A percentile compares a stretch with the other conserved stretches of the same genome.
These are phyloP conservation scores for Helostoma temminkii DNA, from an alignment of 2,797 vertebrate species.

Conservation along the genomic window DNA sequence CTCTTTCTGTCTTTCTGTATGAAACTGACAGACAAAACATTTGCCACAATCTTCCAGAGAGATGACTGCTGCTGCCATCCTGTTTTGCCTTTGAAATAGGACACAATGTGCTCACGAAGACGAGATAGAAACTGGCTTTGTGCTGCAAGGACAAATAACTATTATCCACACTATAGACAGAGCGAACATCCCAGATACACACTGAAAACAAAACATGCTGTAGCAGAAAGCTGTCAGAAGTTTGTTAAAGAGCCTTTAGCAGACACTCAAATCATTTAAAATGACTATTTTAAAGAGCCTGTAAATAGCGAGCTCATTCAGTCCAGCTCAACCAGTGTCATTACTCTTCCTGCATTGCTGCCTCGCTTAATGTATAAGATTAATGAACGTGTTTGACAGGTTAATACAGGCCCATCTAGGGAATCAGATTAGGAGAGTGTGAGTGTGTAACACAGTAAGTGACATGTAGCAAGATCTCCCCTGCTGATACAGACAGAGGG, in stretches of 20 bases:
- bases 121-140: conserved; percentile 43
- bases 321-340: neutral
- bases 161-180: conserved; percentile 21
- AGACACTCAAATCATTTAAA: neutral
- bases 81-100: conserved; percentile 52
- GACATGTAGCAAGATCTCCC: conserved; percentile 52
- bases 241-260: conserved; percentile 11
- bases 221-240: neutral
- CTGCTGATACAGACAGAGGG: conserved; percentile 44
- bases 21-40: conserved; percentile 55
- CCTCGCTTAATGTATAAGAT: conserved; percentile 38
- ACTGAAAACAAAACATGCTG: neutral
- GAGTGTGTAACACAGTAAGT: conserved; percentile 53
- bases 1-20: conserved; percentile 13
- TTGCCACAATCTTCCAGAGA: conserved; percentile 42
- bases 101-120: conserved; percentile 44
- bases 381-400: conserved; percentile 53
- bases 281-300: conserved; percentile 23
- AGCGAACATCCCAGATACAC: conserved; percentile 17
- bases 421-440: conserved; percentile 67
- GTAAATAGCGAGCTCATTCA: conserved; percentile 20
- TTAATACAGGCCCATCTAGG: conserved; percentile 52
- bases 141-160: conserved; percentile 53
- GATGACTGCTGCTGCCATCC: conserved; percentile 61
- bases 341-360: conserved; percentile 28